These are phyloP conservation scores for Xyrauchen texanus DNA, from an alignment of 2,113 vertebrate genomes.

Conservation along the genomic window DNA sequence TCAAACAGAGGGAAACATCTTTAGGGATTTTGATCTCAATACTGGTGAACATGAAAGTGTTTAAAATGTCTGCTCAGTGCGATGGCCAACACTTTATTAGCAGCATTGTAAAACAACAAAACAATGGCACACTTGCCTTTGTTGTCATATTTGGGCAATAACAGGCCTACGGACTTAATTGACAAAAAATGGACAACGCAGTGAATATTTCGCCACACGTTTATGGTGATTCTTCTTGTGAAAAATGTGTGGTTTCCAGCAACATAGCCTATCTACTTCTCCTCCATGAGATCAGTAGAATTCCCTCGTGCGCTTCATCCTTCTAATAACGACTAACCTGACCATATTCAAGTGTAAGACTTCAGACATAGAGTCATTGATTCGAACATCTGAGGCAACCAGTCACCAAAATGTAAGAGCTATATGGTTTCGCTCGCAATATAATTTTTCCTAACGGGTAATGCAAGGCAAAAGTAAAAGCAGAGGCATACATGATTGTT, in stretches of 20 bases:
- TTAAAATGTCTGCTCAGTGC: constrained; percentile 68
- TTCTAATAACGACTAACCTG: too few relatives aligned
- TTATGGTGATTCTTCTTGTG: too few relatives aligned
- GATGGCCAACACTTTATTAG: constrained; percentile 64
- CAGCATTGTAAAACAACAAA: constrained; percentile 58
- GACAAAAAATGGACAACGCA: too few relatives aligned
- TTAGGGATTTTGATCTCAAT: constrained; percentile 71
- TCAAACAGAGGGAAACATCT: constrained; percentile 63
- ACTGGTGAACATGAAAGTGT: constrained; percentile 61
- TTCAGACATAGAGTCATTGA: too few relatives aligned
- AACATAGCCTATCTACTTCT: too few relatives aligned
- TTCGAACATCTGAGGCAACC: too few relatives aligned
- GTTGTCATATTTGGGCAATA: constrained; percentile 2
- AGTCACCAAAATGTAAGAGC: background rate
- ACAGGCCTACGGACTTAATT: background rate
- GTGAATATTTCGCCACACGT: too few relatives aligned
- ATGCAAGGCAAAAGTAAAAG: background rate
- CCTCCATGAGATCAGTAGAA: too few relatives aligned
- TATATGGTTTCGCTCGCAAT: background rate
- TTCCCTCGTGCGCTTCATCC: too few relatives aligned
- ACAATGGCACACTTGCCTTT: constrained; percentile 45
- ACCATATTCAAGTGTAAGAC: too few relatives aligned
- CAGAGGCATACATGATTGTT: background rate
- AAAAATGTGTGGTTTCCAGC: too few relatives aligned
- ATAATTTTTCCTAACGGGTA: background rate